Evolutionary conservation across 2,113 vertebrate species (phyloP).

Genomic region (Poeciliopsis retropinna): DNA sequence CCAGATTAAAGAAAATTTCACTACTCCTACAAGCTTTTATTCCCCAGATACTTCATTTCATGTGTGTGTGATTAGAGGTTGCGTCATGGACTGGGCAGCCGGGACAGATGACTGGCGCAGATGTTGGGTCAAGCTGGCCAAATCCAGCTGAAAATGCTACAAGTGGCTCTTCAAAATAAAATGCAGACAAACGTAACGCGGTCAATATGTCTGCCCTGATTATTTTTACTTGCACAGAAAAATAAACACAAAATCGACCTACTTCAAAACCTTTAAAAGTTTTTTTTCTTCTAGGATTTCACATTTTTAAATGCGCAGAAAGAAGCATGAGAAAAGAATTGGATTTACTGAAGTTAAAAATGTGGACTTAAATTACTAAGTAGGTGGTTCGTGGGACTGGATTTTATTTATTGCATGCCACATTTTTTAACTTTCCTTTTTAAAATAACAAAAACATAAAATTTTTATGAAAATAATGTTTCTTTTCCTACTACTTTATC

Average conservation of each 20-base stretch:
- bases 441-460: too few relatives aligned
- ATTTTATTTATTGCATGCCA: too few relatives aligned
- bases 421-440: too few relatives aligned
- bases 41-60: conserved; percentile 7
- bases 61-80: conserved; percentile 49
- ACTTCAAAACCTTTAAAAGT: too few relatives aligned
- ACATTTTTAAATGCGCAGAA: background rate
- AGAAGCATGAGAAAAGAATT: background rate
- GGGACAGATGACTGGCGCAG: conserved; percentile 64
- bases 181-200: background rate
- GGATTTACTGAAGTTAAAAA: too few relatives aligned
- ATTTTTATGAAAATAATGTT: too few relatives aligned
- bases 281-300: background rate
- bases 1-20: background rate
- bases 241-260: too few relatives aligned
- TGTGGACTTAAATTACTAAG: too few relatives aligned
- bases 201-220: too few relatives aligned
- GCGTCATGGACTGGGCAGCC: conserved; percentile 55
- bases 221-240: too few relatives aligned
- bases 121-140: conserved; percentile 43
- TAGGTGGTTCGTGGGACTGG: too few relatives aligned
- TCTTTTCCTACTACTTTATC: too few relatives aligned
- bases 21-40: conserved; percentile 10
- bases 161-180: conserved; percentile 36
- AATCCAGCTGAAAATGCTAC: background rate